A percentile compares a stretch with the other conserved stretches of the same genome.
Conservation (phyloP, 2,113 vertebrate genomes). For the Pseudois nayaur region DNA sequence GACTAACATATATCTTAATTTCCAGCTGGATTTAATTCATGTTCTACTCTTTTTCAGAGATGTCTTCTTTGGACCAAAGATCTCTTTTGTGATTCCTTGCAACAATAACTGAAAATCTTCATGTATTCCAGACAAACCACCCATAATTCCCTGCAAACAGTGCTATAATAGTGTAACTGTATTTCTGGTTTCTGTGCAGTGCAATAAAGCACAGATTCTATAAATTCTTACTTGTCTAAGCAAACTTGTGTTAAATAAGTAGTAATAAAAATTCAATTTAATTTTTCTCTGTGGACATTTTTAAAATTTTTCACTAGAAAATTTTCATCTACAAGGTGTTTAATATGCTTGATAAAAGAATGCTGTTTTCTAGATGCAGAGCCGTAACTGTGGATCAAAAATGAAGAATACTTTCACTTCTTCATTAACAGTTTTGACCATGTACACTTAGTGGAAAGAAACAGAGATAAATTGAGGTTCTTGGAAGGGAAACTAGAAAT, state of each 20-base stretch:
- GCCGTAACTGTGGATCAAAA: neutral
- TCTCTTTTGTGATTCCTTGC: conserved; percentile 88
- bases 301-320: neutral
- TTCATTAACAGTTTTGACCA: neutral
- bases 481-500: neutral
- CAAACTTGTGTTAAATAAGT: conserved; percentile 21
- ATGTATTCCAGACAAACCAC: neutral
- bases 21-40: conserved; percentile 14
- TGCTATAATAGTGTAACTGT: neutral
- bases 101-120: conserved; percentile 70
- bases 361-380: neutral
- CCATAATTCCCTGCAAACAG: neutral
- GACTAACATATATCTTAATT: neutral
- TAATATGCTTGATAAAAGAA: neutral
- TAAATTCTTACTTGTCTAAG: conserved; percentile 14
- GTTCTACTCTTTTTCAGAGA: conserved; percentile 81
- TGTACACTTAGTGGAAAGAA: neutral
- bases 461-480: neutral
- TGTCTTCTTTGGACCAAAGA: conserved; percentile 87
- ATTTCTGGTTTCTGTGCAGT: neutral
- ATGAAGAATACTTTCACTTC: neutral
- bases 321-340: neutral
- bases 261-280: conserved; percentile 56
- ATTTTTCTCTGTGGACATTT: conserved; percentile 17
- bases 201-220: neutral